These are phyloP conservation scores for Tenualosa ilisha DNA, from an alignment of 2,797 vertebrate genomes.

Conservation along the genomic window DNA sequence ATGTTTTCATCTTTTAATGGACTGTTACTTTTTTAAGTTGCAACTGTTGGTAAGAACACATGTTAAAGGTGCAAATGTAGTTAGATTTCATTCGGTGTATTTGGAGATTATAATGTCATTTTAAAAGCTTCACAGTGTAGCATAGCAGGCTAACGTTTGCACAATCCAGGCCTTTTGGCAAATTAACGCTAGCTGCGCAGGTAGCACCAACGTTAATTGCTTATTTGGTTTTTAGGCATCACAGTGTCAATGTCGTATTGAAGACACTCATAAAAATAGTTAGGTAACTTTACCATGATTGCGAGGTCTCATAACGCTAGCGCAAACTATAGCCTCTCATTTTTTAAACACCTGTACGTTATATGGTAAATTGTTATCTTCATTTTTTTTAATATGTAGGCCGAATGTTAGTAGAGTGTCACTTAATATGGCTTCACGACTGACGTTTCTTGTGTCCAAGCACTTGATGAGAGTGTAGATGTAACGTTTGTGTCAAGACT, in stretches of 20 bases:
- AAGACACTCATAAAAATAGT: neutral
- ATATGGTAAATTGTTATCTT: too few species aligned
- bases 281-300: neutral
- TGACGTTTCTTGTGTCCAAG: too few species aligned
- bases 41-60: neutral
- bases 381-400: too few species aligned
- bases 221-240: neutral
- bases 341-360: too few species aligned
- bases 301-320: neutral
- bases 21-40: neutral
- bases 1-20: neutral
- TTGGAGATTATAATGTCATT: neutral
- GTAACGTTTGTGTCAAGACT: too few species aligned
- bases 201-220: neutral
- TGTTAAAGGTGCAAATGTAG: neutral
- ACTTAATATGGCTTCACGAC: too few species aligned
- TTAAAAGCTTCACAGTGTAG: neutral
- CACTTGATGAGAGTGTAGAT: too few species aligned
- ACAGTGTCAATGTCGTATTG: neutral
- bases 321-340: too few species aligned
- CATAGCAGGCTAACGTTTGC: neutral
- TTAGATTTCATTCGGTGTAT: neutral
- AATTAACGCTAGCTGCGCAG: neutral
- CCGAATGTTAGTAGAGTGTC: too few species aligned
- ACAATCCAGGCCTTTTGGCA: neutral